Base-by-base conservation (phyloP, 2,797 vertebrate species). In the Gobio occitaniae region DNA sequence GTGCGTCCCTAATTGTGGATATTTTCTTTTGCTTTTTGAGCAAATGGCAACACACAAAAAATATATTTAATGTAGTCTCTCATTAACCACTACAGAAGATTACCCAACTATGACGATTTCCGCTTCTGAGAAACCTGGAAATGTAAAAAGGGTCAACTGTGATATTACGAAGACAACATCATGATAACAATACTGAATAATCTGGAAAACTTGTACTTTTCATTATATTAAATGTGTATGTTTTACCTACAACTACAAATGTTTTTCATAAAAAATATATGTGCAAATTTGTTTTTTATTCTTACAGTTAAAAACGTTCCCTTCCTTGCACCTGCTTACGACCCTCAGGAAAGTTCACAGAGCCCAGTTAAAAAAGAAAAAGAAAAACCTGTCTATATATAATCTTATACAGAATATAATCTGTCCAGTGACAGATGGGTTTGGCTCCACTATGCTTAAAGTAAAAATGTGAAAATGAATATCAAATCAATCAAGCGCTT, bases 401-500 rank as follows among this genome's bases (percentile, higher is more conserved):
- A 32, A 32, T 32, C 32, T 32, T 32, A 32, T 32, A 32, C 17
- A 17, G 54, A 25, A 4, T 44, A 61, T 78, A 41, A 78, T 17
- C 54, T 10, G 9, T 63, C 56, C 56, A 29, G 21, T 61, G 56
- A 75, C 70, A 74, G 74, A 83, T 75, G 70, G 41, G 4, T 52
- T 75, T 78, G 76, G 56, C 75, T 44, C 75, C 56, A 44, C 2
- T 78, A 25, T 44, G 75, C 54, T 61, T 36, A n/a, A 78, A 54
- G 32, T 38, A n/a, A 76, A 76, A 56, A 56, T 76, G 32, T 76
- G 74, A 76, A 76, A 76, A 76, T 76, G 21, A 56, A 41, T n/a
- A 56, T 56, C 17, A 76, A 76, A 76, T 76, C 74, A 56, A 76
- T 56, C 74, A 76, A 70, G 29, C n/a, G 7, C 52, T 54, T 54